Evolutionary conservation across 2,888 invertebrate species (phyloP).

Genomic region (Perizoma flavofasciatum): DNA sequence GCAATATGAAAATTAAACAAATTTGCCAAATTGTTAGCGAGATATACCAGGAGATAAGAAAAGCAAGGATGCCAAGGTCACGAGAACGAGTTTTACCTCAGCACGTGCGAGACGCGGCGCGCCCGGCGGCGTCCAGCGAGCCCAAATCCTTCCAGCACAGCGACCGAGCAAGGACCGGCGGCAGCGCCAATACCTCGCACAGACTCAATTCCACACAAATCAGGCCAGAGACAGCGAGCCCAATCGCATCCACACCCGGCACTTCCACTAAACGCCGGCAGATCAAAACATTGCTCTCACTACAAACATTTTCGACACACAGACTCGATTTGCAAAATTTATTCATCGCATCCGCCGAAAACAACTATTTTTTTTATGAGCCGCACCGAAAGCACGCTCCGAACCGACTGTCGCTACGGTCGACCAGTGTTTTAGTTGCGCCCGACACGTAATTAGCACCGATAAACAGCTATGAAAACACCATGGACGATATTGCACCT

Average conservation of each 20-base stretch:
- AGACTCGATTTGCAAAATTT: constrained; percentile 81
- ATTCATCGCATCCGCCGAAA: constrained; percentile 83
- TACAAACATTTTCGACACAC: constrained; percentile 78
- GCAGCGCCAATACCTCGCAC: constrained; percentile 47
- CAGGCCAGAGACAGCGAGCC: constrained; percentile 56
- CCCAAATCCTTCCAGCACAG: constrained; percentile 47
- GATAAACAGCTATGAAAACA: constrained; percentile 72
- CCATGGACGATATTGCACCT: constrained; percentile 67
- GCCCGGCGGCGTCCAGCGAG: constrained; percentile 45
- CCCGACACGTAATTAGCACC: constrained; percentile 71
- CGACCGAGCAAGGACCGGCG: constrained; percentile 45
- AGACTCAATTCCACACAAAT: constrained; percentile 62
- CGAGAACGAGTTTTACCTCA: constrained; percentile 64
- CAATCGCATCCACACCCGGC: constrained; percentile 71
- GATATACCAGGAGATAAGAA: constrained; percentile 41
- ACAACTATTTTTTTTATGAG: constrained; percentile 75
- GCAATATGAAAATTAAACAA: constrained; percentile 28
- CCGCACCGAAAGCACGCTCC: constrained; percentile 67
- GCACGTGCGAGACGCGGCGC: constrained; percentile 60
- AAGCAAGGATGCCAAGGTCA: constrained; percentile 59
- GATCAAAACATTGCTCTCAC: constrained; percentile 79
- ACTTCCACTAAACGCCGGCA: constrained; percentile 73
- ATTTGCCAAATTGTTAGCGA: constrained; percentile 35
- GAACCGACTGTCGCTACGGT: constrained; percentile 45
- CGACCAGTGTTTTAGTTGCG: constrained; percentile 61